Percentiles rank a stretch among this genome's conserved stretches.
phyloP scores from a whole-genome alignment of 2,797 vertebrate species.

The Rhynchotus rufescens region DNA sequence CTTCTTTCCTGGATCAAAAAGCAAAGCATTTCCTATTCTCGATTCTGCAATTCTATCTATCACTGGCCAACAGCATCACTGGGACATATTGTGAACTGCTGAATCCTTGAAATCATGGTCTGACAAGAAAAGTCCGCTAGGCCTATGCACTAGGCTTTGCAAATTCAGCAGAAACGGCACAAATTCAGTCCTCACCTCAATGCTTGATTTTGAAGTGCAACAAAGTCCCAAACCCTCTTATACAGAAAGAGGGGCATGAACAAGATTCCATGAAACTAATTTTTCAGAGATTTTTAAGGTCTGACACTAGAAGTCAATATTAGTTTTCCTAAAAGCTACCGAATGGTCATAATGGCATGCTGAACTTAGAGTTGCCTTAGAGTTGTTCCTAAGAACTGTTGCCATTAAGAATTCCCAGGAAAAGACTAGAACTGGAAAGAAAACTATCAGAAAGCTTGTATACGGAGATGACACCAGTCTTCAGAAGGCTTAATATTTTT shows the following conservation, averaged over 20 bases:
- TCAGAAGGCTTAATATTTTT: background rate
- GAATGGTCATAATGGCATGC: background rate
- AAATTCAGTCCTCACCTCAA: background rate
- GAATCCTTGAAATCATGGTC: background rate
- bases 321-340: background rate
- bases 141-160: background rate
- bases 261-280: background rate
- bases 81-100: background rate
- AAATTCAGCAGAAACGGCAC: background rate
- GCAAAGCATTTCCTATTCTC: background rate
- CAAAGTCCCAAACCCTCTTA: background rate
- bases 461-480: background rate
- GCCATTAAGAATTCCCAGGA: background rate
- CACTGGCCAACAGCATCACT: background rate
- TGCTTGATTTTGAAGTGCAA: background rate
- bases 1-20: constrained; percentile 19
- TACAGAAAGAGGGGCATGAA: background rate
- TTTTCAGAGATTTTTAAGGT: background rate
- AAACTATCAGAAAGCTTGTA: background rate
- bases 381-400: background rate
- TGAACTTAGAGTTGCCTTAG: background rate
- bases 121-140: background rate
- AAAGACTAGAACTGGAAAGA: background rate
- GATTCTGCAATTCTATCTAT: background rate
- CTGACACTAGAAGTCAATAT: background rate